These are phyloP conservation scores for Turritopsis rubra DNA, from an alignment of 30 jellyfish, hydroid and myxozoan genomes.

Conservation along the genomic window DNA sequence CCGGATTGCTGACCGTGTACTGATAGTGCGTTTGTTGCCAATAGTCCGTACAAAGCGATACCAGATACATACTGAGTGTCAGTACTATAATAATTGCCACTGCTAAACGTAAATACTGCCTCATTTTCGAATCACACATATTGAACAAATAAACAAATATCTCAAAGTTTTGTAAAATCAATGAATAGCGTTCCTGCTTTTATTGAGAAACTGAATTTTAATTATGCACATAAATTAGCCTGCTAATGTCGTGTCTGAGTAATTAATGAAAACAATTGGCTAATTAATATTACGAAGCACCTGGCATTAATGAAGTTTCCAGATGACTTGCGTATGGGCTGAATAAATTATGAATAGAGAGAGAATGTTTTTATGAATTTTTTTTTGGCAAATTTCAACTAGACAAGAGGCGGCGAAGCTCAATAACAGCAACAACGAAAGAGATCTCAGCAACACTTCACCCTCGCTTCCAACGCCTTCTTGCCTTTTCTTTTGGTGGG, in stretches of 20 bases:
- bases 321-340: too few relatives aligned
- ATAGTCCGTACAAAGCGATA: constrained; percentile 62
- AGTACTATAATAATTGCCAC: constrained; percentile 39
- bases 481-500: too few relatives aligned
- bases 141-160: neutral
- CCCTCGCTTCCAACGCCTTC: too few relatives aligned
- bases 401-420: too few relatives aligned
- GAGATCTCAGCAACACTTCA: too few relatives aligned
- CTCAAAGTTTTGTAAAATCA: too few relatives aligned
- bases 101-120: constrained; percentile 13
- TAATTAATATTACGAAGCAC: neutral
- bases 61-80: constrained; percentile 49
- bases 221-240: neutral
- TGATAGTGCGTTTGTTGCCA: constrained; percentile 80
- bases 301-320: neutral
- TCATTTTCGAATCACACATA: neutral
- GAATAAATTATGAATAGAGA: neutral
- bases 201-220: neutral
- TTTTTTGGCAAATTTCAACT: too few relatives aligned
- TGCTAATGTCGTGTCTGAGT: neutral
- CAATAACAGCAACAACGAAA: too few relatives aligned
- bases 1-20: constrained; percentile 22
- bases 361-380: too few relatives aligned
- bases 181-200: neutral
- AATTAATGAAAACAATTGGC: neutral